Conservation (phyloP, 1,140 invertebrate genomes). For the Cheumatopsyche charites region DNA sequence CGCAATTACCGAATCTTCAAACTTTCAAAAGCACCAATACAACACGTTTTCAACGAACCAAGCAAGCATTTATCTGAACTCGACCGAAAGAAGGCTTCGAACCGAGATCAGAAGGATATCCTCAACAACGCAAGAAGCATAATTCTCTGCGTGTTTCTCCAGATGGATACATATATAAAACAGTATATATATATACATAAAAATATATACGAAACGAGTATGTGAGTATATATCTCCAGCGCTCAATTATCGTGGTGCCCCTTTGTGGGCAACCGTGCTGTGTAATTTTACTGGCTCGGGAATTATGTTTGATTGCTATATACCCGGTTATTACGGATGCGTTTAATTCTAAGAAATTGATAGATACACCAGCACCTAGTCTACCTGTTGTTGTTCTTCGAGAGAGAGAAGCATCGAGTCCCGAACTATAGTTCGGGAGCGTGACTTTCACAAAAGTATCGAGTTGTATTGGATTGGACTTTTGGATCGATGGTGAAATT, state of each 20-base stretch:
- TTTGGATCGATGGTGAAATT: no score
- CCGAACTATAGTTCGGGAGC: neutral
- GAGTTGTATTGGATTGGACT: neutral
- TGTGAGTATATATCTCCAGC: slow-evolving; percentile 1
- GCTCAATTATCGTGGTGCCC: slow-evolving; percentile 38
- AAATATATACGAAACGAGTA: no score
- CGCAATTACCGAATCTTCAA: no score
- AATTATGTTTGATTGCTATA: slow-evolving; percentile 42
- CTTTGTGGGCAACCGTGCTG: slow-evolving; percentile 37
- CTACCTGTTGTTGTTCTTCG: slow-evolving; percentile 14
- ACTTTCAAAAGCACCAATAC: no score
- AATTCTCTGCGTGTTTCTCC: no score
- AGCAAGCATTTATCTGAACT: no score
- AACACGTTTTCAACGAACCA: no score
- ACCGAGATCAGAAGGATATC: no score
- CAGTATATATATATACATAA: no score
- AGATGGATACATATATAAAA: no score
- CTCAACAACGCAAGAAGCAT: no score
- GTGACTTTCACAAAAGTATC: slow-evolving; percentile 21
- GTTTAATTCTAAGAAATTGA: slow-evolving; percentile 40
- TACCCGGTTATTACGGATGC: slow-evolving; percentile 37
- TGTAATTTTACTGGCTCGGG: slow-evolving; percentile 39
- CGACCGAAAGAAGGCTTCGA: no score
- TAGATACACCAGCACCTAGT: slow-evolving; percentile 30
- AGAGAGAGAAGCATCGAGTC: neutral